Evolutionary conservation across 2,797 vertebrate genomes (phyloP).

Genomic region (Enteromius mattozi): DNA sequence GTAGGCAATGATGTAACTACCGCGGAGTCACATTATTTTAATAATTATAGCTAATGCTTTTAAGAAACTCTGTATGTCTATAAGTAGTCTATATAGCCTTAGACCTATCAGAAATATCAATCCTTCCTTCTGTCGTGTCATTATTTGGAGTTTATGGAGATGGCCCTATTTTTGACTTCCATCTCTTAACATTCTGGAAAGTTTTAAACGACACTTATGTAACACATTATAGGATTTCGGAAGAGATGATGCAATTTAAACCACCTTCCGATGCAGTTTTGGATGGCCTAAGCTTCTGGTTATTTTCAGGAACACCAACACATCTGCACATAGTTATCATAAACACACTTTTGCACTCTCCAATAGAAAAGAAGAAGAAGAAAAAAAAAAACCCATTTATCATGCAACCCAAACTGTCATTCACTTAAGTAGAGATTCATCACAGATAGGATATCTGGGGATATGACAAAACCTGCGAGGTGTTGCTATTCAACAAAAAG

Average conservation of each 20-base stretch:
- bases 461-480: slow-evolving; percentile 1
- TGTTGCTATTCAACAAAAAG: slow-evolving; percentile 48
- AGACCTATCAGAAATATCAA: not conserved
- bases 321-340: slow-evolving; percentile 63
- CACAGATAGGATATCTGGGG: slow-evolving; percentile 34
- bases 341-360: slow-evolving; percentile 55
- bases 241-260: slow-evolving; percentile 70
- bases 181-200: slow-evolving; percentile 41
- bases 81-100: no score
- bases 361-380: not conserved
- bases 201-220: slow-evolving; percentile 54
- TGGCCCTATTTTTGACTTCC: not conserved
- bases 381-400: slow-evolving; percentile 49
- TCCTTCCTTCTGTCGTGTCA: no score
- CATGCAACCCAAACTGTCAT: slow-evolving; percentile 59
- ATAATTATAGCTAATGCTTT: not conserved
- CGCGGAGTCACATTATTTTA: not conserved
- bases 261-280: slow-evolving; percentile 63
- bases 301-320: slow-evolving; percentile 67
- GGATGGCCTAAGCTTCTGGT: slow-evolving; percentile 63
- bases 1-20: not conserved
- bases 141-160: not conserved
- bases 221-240: slow-evolving; percentile 62
- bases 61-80: not conserved
- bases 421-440: slow-evolving; percentile 51